Percentiles rank a stretch among this genome's conserved stretches.
Conservation (phyloP, 2,888 invertebrate genomes). For the Caenorhabditis imperialis region DNA sequence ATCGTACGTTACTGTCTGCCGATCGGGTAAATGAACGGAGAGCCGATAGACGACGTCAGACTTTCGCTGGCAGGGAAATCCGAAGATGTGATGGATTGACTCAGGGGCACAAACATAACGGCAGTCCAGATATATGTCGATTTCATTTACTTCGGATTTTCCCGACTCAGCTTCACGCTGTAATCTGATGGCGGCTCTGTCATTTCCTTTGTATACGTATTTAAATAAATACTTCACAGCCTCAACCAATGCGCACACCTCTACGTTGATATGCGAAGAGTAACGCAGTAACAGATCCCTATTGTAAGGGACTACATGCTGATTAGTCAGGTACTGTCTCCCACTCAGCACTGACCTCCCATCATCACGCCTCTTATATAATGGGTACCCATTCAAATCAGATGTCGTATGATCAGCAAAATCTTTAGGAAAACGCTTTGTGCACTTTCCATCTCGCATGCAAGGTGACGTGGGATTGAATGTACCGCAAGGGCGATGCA, state of each 20-base stretch:
- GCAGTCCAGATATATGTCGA: conserved; percentile 22
- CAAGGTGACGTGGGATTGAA: conserved; percentile 76
- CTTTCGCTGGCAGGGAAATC: background rate
- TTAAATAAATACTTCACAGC: conserved; percentile 50
- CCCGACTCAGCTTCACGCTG: background rate
- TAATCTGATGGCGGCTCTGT: conserved; percentile 20
- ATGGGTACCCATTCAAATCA: conserved; percentile 77
- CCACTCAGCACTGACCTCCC: conserved; percentile 54
- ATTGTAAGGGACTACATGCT: conserved; percentile 78
- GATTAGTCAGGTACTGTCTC: conserved; percentile 37
- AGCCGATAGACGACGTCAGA: background rate
- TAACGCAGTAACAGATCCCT: conserved; percentile 56
- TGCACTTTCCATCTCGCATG: conserved; percentile 78
- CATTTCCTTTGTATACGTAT: conserved; percentile 66
- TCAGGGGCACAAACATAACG: conserved; percentile 53
- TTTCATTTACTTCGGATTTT: conserved; percentile 33
- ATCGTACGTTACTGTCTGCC: background rate
- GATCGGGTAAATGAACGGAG: conserved; percentile 6
- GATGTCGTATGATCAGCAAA: conserved; percentile 71
- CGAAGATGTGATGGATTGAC: conserved; percentile 27
- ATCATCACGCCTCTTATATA: conserved; percentile 73
- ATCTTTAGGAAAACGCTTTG: conserved; percentile 78
- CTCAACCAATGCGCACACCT: conserved; percentile 71
- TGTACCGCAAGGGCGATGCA: conserved; percentile 71
- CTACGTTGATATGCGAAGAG: conserved; percentile 70